Conservation (phyloP, 2,888 invertebrate species). For the Myopa tessellatipennis region DNA sequence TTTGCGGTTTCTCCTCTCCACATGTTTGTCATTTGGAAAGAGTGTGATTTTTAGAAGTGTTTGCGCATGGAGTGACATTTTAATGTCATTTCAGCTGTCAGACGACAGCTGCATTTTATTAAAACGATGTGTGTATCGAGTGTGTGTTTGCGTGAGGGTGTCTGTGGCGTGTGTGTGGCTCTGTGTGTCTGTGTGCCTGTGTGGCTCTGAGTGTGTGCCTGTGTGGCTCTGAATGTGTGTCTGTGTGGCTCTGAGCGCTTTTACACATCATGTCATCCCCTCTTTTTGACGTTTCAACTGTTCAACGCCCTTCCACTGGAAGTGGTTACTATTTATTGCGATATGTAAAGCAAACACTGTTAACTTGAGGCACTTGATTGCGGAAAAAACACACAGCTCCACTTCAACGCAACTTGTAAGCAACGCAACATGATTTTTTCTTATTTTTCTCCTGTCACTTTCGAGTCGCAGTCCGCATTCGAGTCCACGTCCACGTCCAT, state of each 20-base stretch:
- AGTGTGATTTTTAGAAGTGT: slow-evolving; percentile 37
- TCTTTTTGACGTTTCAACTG: not conserved
- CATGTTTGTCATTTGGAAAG: slow-evolving; percentile 36
- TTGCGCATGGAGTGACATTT: slow-evolving; percentile 61
- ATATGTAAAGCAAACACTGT: too few species aligned
- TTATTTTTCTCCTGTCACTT: too few species aligned
- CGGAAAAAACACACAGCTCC: too few species aligned
- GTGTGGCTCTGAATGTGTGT: not conserved
- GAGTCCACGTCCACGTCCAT: not conserved
- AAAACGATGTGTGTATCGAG: not conserved
- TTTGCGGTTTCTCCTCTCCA: not conserved
- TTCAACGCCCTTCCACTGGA: not conserved
- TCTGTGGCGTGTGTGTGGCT: not conserved
- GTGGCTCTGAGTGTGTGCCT: not conserved
- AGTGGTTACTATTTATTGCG: too few species aligned
- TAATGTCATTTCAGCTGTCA: slow-evolving; percentile 64
- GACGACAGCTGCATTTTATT: slow-evolving; percentile 38
- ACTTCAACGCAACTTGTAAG: too few species aligned
- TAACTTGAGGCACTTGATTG: too few species aligned
- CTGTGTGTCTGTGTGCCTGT: not conserved
- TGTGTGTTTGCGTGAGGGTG: not conserved
- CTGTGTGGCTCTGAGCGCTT: too few species aligned
- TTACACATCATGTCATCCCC: not conserved
- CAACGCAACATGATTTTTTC: not conserved
- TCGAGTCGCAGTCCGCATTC: not conserved